These are phyloP conservation scores for Scolopax mira DNA, from an alignment of 2,113 vertebrate species.

Conservation along the genomic window DNA sequence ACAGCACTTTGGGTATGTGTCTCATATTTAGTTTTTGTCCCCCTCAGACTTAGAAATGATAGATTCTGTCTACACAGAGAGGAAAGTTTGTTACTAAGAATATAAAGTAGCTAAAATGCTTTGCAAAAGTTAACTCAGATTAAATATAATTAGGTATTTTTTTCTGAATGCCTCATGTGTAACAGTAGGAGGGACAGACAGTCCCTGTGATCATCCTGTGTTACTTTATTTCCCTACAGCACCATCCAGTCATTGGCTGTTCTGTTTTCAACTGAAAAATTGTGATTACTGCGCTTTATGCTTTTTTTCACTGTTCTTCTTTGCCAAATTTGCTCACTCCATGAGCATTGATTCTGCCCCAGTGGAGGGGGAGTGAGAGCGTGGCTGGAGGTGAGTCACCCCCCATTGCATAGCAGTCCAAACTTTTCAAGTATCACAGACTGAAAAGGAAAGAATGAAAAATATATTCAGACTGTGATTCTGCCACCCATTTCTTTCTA, in stretches of 20 bases:
- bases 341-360: background rate
- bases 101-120: background rate
- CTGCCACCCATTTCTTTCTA: background rate
- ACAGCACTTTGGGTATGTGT: background rate
- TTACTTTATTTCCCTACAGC: background rate
- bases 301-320: background rate
- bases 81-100: background rate
- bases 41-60: background rate
- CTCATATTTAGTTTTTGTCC: background rate
- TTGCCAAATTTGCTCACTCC: background rate
- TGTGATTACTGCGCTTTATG: background rate
- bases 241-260: background rate
- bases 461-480: background rate
- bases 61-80: background rate
- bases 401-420: fast-evolving
- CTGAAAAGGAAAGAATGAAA: background rate
- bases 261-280: background rate
- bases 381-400: background rate
- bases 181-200: background rate
- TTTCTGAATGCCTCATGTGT: background rate
- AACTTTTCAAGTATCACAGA: background rate
- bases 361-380: background rate
- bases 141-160: background rate
- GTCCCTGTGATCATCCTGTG: background rate
- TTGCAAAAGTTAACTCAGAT: background rate